These are phyloP conservation scores for Neopelma chrysocephalum DNA, from an alignment of 2,797 vertebrate species.

Conservation along the genomic window DNA sequence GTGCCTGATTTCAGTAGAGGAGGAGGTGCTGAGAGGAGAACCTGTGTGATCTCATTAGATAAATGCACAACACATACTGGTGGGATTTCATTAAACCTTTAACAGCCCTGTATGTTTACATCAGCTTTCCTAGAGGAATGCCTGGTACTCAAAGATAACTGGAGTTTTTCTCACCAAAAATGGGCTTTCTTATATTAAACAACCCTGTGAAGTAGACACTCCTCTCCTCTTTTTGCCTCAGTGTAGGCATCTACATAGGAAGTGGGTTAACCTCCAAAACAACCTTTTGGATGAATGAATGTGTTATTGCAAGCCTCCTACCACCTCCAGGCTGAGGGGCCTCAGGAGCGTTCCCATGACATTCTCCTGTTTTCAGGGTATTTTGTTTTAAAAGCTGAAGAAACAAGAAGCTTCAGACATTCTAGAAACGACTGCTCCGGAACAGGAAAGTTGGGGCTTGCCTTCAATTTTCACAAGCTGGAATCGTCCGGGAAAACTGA, in stretches of 20 bases:
- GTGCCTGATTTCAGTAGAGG: slow-evolving; percentile 38
- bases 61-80: slow-evolving; percentile 33
- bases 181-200: not conserved
- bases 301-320: slow-evolving; percentile 50
- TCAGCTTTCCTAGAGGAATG: slow-evolving; percentile 16
- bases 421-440: not conserved
- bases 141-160: not conserved
- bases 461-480: slow-evolving; percentile 41
- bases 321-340: not conserved
- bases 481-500: slow-evolving; percentile 15
- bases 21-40: slow-evolving; percentile 60
- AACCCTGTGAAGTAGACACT: not conserved
- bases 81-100: slow-evolving; percentile 51
- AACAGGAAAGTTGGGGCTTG: not conserved
- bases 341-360: not conserved
- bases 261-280: slow-evolving; percentile 40
- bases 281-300: slow-evolving; percentile 5
- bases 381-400: not conserved
- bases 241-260: not conserved
- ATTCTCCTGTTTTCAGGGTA: not conserved
- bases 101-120: slow-evolving; percentile 25
- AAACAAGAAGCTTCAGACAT: not conserved
- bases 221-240: not conserved
- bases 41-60: slow-evolving; percentile 46
- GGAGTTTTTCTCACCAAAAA: not conserved